Evolutionary conservation across 1,140 invertebrate species (phyloP).

Genomic region (Pseudomyrmex sp.): DNA sequence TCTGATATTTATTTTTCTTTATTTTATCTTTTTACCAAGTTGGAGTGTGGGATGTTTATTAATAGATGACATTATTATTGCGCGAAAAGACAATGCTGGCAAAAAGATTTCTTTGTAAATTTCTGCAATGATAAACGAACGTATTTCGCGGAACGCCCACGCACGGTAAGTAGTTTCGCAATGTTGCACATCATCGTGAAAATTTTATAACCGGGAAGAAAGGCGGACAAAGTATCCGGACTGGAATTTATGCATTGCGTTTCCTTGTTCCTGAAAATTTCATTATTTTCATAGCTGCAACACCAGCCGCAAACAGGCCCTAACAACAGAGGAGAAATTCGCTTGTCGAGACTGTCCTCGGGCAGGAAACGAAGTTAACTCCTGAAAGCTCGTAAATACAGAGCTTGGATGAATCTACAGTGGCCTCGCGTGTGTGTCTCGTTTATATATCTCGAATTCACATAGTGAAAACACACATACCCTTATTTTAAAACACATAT

Average conservation of each 20-base stretch:
- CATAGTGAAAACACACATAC: not conserved
- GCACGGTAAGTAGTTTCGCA: conserved; percentile 15
- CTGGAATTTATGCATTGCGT: conserved; percentile 55
- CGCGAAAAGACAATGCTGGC: not conserved
- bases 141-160: not conserved
- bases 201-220: conserved; percentile 46
- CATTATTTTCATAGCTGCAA: conserved; percentile 59
- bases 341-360: conserved; percentile 49
- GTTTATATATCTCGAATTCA: conserved; percentile 35
- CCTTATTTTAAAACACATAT: not conserved
- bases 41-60: too few species aligned
- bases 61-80: not conserved
- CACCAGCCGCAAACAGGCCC: conserved; percentile 46
- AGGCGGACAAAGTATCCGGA: conserved; percentile 42
- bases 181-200: conserved; percentile 24
- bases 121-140: conserved; percentile 27
- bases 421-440: not conserved
- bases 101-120: not conserved
- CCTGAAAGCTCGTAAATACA: conserved; percentile 55
- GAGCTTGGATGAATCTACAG: conserved; percentile 14
- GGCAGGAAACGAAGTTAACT: conserved; percentile 54
- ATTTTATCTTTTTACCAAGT: not conserved
- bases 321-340: conserved; percentile 58
- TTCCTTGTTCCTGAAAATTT: conserved; percentile 44
- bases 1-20: not conserved